Conservation (phyloP, 2,113 vertebrate genomes). For the Potamarius usumacintae region DNA sequence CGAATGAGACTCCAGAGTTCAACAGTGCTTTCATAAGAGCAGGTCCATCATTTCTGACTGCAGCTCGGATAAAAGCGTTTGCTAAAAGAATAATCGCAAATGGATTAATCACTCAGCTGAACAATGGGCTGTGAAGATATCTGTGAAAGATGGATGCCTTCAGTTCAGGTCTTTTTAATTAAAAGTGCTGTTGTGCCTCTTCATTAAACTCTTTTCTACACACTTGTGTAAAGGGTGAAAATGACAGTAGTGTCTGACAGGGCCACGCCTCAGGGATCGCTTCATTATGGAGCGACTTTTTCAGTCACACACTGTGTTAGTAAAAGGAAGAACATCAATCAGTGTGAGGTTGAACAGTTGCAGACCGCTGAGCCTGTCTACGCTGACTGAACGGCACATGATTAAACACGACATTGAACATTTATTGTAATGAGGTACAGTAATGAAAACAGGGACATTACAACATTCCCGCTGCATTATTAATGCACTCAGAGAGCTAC, state of each 20-base stretch:
- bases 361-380: slow-evolving; percentile 29
- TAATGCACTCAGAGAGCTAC: background rate
- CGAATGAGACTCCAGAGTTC: background rate
- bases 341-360: background rate
- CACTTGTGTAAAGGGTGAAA: slow-evolving; percentile 48
- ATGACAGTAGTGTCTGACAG: background rate
- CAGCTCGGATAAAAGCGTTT: background rate
- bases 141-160: slow-evolving; percentile 62
- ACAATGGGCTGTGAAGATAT: slow-evolving; percentile 55
- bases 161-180: slow-evolving; percentile 61
- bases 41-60: background rate
- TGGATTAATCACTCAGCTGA: slow-evolving; percentile 63
- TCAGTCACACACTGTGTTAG: slow-evolving; percentile 11
- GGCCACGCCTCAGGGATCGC: slow-evolving; percentile 12
- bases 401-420: slow-evolving; percentile 19
- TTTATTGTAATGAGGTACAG: slow-evolving; percentile 33
- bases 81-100: slow-evolving; percentile 48
- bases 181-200: slow-evolving; percentile 61
- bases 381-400: slow-evolving; percentile 17
- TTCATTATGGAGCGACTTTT: slow-evolving; percentile 12
- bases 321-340: background rate
- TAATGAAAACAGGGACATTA: slow-evolving; percentile 28
- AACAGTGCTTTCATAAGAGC: background rate
- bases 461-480: background rate
- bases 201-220: slow-evolving; percentile 56